phyloP scores from a whole-genome alignment of 2,888 invertebrate genomes.

The Plebejus melissa region DNA sequence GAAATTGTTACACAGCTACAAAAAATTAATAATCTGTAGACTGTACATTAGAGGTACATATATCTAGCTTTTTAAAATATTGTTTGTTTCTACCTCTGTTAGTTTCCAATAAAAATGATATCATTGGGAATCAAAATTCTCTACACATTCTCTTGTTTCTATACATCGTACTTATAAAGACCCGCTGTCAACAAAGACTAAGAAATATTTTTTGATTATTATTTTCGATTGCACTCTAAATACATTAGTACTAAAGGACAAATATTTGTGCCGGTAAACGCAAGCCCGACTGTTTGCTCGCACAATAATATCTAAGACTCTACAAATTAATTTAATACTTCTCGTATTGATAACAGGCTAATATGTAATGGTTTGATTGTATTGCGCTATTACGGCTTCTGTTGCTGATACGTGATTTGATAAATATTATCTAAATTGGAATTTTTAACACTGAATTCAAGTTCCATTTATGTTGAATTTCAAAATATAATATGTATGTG shows the following conservation, averaged over 20 bases:
- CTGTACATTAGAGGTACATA: too few species aligned
- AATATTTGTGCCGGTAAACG: constrained; percentile 65
- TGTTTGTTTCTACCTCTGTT: background rate
- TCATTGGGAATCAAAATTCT: background rate
- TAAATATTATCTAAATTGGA: background rate
- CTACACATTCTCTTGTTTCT: background rate
- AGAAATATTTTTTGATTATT: constrained; percentile 38
- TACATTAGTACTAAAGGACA: constrained; percentile 58
- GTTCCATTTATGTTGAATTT: too few species aligned
- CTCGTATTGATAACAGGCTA: constrained; percentile 56
- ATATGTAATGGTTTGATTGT: constrained; percentile 42
- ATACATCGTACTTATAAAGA: background rate
- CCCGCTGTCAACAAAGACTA: background rate
- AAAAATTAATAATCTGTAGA: too few species aligned
- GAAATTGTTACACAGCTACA: too few species aligned
- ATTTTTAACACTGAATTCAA: background rate
- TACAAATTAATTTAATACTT: constrained; percentile 66
- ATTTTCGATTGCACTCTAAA: constrained; percentile 44
- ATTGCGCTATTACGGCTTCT: constrained; percentile 18
- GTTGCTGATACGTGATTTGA: background rate
- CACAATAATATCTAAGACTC: constrained; percentile 68
- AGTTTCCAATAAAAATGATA: background rate
- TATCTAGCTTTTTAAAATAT: background rate
- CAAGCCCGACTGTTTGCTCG: constrained; percentile 52
- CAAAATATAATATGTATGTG: too few species aligned